Base-by-base conservation (phyloP, 2,797 vertebrate genomes). In the Pangasius djambal region DNA sequence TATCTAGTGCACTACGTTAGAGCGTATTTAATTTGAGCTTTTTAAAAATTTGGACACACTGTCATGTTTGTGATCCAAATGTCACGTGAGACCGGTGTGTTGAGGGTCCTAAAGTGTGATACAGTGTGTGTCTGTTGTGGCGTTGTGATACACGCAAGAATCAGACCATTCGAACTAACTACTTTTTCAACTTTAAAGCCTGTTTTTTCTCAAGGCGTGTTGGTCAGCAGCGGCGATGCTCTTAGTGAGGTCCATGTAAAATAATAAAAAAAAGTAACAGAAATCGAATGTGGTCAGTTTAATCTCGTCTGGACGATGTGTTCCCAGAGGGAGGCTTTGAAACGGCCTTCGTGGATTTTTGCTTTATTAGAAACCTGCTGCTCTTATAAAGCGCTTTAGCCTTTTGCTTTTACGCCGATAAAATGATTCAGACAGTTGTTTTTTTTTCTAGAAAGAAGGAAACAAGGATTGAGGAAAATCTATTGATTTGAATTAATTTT, bases 341-440 rank as follows among this genome's bases (percentile, higher is more conserved):
- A 78, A 16, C 50, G 55, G 20, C 31, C 57, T 57, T 37, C 4
- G 57, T 83, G 63, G 61, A 94, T 95, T 93, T 95, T 91, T 93
- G 93, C 95, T 96, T 96, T 95, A 95, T 96, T 95, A 94, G 94
- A 95, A 95, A 96, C 95, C 92, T 93, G 83, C 94, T 95, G 94
- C 93, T 78, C 91, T 94, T 94, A 92, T 95, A 94, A 96, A 96
- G 94, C 94, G 92, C 95, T 95, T 96, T 95, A 95, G 94, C 95
- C 94, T 95, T 94, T 96, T 93, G 93, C 93, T 93, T 90, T 95
- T 94, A 93, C 94, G 88, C 91, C 91, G 89, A 93, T 95, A 95
- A 95, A 94, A 95, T 93, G 92, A 90, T 83, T 91, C 90, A 6
- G 31, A 28, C 34, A 7, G 55, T 22, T 55, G 8, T 15, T 3